Percentiles rank a stretch among this genome's conserved stretches.
Conservation (phyloP, 2,888 invertebrate species). For the Pyrochroa serraticornis region DNA sequence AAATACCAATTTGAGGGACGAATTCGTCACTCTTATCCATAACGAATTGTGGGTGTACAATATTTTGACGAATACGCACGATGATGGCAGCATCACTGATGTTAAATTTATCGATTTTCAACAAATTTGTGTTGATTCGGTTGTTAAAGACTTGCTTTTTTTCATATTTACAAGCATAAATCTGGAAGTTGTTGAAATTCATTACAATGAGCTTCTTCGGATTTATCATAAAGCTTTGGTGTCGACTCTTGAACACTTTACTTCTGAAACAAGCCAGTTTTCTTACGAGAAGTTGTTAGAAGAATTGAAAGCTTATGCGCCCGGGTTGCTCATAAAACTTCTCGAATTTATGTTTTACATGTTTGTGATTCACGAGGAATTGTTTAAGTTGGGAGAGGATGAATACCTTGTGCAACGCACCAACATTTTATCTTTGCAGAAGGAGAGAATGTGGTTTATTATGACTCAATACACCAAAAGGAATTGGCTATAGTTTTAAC, state of each 20-base stretch:
- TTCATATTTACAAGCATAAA: slow-evolving; percentile 39
- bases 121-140: slow-evolving; percentile 33
- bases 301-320: slow-evolving; percentile 30
- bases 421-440: neutral
- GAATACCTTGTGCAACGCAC: neutral
- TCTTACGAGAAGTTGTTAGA: neutral
- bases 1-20: too few relatives aligned
- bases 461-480: neutral
- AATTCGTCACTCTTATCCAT: too few relatives aligned
- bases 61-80: slow-evolving; percentile 58
- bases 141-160: slow-evolving; percentile 36
- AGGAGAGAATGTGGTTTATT: neutral
- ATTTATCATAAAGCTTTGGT: neutral
- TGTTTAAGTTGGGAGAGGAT: too few relatives aligned
- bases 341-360: neutral
- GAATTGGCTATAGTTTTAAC: neutral
- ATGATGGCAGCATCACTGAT: slow-evolving; percentile 23
- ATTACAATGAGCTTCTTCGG: neutral
- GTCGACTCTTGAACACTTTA: neutral
- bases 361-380: too few relatives aligned
- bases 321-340: too few relatives aligned
- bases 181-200: neutral
- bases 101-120: slow-evolving; percentile 44
- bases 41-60: slow-evolving; percentile 67
- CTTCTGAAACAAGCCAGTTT: neutral